A percentile compares a stretch with the other conserved stretches of the same genome.
These are phyloP conservation scores for Trogon melanurus DNA, from an alignment of 2,113 vertebrate genomes.

Conservation along the genomic window DNA sequence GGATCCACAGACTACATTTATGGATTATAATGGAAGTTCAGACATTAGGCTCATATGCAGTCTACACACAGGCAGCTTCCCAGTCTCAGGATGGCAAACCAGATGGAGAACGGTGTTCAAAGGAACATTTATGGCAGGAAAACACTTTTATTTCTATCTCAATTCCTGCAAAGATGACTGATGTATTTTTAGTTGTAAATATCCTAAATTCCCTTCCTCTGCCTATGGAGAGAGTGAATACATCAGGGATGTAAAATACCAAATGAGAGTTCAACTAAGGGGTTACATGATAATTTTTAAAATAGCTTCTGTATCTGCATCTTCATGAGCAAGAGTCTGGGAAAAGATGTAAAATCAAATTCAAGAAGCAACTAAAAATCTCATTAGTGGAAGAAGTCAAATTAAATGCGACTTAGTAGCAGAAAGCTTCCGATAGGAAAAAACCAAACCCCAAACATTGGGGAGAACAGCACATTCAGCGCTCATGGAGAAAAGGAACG, in stretches of 20 bases:
- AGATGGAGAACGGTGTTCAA: not conserved
- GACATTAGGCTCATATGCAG: not conserved
- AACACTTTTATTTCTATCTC: not conserved
- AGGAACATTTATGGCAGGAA: not conserved
- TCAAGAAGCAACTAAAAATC: not conserved
- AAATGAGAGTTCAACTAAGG: not conserved
- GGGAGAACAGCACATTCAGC: not conserved
- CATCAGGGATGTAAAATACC: not conserved
- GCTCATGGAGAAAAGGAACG: not conserved
- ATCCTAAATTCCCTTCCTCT: not conserved
- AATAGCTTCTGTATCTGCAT: not conserved
- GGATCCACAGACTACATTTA: not conserved
- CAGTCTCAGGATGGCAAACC: not conserved
- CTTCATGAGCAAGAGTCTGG: not conserved
- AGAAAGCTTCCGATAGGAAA: not conserved
- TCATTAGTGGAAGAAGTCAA: not conserved
- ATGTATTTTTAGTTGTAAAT: not conserved
- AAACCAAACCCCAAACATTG: rapidly evolving
- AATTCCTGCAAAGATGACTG: not conserved
- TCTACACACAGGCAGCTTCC: not conserved
- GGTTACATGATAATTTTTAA: not conserved
- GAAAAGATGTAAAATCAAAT: not conserved
- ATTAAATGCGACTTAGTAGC: not conserved
- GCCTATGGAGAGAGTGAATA: not conserved
- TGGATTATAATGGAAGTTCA: not conserved